These are phyloP conservation scores for Ciconia maguari DNA, from an alignment of 2,113 vertebrate species.

Conservation along the genomic window DNA sequence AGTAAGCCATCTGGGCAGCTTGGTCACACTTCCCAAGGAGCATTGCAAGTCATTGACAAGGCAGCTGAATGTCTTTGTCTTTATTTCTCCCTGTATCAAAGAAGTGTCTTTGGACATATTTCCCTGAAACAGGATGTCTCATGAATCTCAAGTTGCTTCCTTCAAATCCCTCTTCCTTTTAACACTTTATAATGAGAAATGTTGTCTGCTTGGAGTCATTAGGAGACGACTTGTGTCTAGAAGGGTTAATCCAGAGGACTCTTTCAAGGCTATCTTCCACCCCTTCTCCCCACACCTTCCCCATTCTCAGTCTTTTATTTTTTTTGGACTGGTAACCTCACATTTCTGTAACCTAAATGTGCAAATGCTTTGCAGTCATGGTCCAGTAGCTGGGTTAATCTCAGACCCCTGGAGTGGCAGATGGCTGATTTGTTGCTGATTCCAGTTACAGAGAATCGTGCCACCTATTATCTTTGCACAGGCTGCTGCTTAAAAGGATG, in stretches of 20 bases:
- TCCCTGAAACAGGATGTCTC: neutral
- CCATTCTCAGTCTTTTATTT: neutral
- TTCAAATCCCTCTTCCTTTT: neutral
- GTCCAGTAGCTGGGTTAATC: conserved; percentile 56
- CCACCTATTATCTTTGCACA: conserved; percentile 50
- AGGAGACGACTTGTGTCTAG: neutral
- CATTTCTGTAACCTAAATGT: conserved; percentile 51
- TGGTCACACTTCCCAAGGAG: neutral
- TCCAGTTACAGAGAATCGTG: conserved; percentile 25
- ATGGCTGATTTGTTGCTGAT: conserved; percentile 61
- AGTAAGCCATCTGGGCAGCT: neutral
- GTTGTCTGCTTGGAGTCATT: neutral
- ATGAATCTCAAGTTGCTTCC: neutral
- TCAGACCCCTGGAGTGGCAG: conserved; percentile 43
- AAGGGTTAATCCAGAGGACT: neutral
- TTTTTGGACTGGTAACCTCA: neutral
- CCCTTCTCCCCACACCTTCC: neutral
- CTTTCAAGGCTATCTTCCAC: neutral
- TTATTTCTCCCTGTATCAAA: neutral
- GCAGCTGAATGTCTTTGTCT: neutral
- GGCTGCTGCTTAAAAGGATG: conserved; percentile 7
- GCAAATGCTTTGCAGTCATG: conserved; percentile 22
- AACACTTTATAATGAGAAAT: neutral
- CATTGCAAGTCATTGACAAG: neutral
- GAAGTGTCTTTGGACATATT: neutral